These are phyloP conservation scores for Callithrix jacchus DNA, from an alignment of 2,113 vertebrate species.

Conservation along the genomic window DNA sequence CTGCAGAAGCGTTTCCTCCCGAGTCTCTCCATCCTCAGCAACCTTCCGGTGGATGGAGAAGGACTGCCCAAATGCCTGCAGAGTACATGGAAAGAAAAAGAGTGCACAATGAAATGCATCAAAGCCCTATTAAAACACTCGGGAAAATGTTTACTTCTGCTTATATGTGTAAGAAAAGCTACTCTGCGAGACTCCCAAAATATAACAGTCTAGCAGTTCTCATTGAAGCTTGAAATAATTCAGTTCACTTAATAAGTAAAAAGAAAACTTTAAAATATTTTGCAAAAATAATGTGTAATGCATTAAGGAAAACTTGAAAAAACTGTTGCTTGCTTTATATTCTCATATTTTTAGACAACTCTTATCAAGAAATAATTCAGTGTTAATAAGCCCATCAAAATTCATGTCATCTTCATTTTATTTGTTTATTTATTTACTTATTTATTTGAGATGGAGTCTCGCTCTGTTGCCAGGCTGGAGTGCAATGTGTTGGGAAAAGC, in stretches of 20 bases:
- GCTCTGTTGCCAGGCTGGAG: no score
- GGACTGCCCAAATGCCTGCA: slow-evolving; percentile 97
- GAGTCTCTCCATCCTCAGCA: slow-evolving; percentile 95
- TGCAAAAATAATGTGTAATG: background rate
- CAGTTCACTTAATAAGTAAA: background rate
- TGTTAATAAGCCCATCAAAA: background rate
- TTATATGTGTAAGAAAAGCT: background rate
- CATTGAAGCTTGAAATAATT: background rate
- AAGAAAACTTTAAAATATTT: background rate
- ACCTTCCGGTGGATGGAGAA: slow-evolving; percentile 97
- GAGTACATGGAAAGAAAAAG: slow-evolving; percentile 43
- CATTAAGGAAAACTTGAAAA: slow-evolving; percentile 26
- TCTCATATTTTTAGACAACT: background rate
- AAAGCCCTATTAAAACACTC: no score
- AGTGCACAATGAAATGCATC: background rate
- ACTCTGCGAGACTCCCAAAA: background rate
- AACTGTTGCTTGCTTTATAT: background rate
- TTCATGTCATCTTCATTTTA: background rate
- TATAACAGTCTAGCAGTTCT: background rate
- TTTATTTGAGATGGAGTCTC: no score
- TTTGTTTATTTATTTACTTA: no score
- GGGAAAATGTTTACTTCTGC: background rate
- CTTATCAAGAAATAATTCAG: background rate
- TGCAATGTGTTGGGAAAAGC: no score
- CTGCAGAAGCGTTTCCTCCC: slow-evolving; percentile 95